Conservation (phyloP, 2,797 vertebrate genomes). For the Decapterus maruadsi region DNA sequence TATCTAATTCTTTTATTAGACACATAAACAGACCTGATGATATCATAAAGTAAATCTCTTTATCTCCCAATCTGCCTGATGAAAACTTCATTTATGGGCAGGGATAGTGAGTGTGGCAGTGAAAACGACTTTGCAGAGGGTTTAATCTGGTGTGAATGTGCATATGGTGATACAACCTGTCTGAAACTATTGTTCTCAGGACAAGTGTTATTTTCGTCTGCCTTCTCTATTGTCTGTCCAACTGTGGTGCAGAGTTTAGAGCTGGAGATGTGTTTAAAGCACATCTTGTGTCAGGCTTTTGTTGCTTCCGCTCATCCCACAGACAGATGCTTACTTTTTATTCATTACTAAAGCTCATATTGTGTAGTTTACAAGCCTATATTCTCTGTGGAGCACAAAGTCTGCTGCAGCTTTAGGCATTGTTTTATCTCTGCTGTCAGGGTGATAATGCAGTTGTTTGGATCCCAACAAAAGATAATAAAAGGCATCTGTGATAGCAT, state of each 20-base stretch:
- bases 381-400: constrained; percentile 18
- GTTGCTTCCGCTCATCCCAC: constrained; percentile 31
- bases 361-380: neutral
- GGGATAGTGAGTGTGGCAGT: neutral
- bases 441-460: constrained; percentile 34
- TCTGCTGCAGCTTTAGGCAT: constrained; percentile 27
- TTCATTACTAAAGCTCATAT: neutral
- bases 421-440: constrained; percentile 49
- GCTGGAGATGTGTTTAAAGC: constrained; percentile 33
- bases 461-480: constrained; percentile 49
- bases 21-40: constrained; percentile 12
- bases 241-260: constrained; percentile 36
- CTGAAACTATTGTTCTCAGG: constrained; percentile 60
- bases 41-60: constrained; percentile 24
- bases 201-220: constrained; percentile 55
- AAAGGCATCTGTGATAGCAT: constrained; percentile 33
- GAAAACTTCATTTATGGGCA: constrained; percentile 17
- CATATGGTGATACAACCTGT: constrained; percentile 29
- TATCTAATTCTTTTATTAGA: constrained; percentile 1
- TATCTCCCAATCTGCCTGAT: constrained; percentile 3
- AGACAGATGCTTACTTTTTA: constrained; percentile 27
- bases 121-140: neutral
- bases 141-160: constrained; percentile 6
- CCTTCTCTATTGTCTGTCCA: constrained; percentile 64
- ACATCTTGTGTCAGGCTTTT: constrained; percentile 31